Evolutionary conservation across 2,113 vertebrate species (phyloP), one percentile per base, ranked within the genome.

Genomic region (Hymenochirus boettgeri): DNA sequence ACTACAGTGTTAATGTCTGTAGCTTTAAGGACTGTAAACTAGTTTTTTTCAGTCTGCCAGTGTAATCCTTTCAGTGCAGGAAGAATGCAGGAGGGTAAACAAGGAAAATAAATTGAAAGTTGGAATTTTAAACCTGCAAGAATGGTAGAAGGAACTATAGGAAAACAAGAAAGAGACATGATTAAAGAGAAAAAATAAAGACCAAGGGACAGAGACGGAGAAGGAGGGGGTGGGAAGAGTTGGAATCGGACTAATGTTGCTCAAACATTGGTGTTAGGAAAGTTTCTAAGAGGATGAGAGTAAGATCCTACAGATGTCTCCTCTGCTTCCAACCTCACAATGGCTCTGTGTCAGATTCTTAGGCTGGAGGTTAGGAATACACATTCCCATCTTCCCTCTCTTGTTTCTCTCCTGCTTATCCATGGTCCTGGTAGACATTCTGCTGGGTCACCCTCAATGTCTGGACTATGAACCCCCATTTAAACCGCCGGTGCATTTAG

Each of bases 391-490:
- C 2, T 54, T 29, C 42, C 54, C 31, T 24, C 61, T 50, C 47
- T n/a, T 55, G 53, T 17, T 74, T 64, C 27, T 18, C 21, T 53
- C 62, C 31, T 39, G 9, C 70, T 51, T 56, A 26, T 50, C 46
- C 2, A 0, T 0, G 17, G 75, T 54, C 4, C 39, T 71, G 57
- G 31, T 26, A 82, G 35, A 69, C 21, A 25, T 18, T 54, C 0
- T 35, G 82, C 39, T 35, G 84, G 81, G 82, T 24, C 91, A 94
- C 58, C 91, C 90, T 18, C 90, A 94, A 74, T 93, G 91, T 61
- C 76, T 95, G 78, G 89, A 94, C 77, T 95, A 85, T 0, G 71
- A 86, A 51, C 89, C 76, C 0, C 90, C 91, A 6, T 95, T 95
- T 73, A 85, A 80, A 67, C 89, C 88, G 0, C 25, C 52, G 2